Conservation (phyloP, 2,113 vertebrate genomes). For the Prionailurus viverrinus region DNA sequence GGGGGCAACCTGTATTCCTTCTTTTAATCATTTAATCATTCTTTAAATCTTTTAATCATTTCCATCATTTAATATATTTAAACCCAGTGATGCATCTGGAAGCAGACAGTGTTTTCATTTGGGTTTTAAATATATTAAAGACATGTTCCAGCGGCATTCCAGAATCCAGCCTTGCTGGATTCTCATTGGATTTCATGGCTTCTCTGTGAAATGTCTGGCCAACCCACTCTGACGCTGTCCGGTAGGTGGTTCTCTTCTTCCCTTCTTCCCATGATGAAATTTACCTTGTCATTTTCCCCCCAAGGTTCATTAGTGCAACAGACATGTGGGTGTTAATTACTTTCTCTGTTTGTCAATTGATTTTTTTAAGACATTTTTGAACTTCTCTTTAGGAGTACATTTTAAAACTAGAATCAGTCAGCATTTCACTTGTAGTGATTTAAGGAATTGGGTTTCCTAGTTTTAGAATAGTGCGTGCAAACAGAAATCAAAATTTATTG, state of each 20-base stretch:
- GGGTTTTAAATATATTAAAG: neutral
- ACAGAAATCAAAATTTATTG: neutral
- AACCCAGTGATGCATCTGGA: neutral
- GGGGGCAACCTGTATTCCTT: neutral
- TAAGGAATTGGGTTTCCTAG: neutral
- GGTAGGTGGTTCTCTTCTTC: neutral
- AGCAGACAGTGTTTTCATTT: neutral
- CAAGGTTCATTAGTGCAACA: neutral
- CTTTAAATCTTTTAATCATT: too few relatives aligned
- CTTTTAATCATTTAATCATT: too few relatives aligned
- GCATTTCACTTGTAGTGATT: neutral
- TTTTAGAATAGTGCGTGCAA: neutral
- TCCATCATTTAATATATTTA: conserved; percentile 19
- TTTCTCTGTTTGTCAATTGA: neutral
- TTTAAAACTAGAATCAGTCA: neutral
- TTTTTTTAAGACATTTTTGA: neutral
- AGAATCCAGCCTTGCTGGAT: neutral
- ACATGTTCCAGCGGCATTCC: neutral
- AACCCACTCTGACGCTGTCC: neutral
- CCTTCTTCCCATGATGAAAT: neutral
- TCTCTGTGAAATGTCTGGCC: conserved; percentile 8
- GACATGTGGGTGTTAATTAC: neutral
- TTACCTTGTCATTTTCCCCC: neutral
- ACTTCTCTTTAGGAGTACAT: neutral
- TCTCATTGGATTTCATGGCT: neutral